Evolutionary conservation across 2,797 vertebrate genomes (phyloP).

Genomic region (Helostoma temminkii): DNA sequence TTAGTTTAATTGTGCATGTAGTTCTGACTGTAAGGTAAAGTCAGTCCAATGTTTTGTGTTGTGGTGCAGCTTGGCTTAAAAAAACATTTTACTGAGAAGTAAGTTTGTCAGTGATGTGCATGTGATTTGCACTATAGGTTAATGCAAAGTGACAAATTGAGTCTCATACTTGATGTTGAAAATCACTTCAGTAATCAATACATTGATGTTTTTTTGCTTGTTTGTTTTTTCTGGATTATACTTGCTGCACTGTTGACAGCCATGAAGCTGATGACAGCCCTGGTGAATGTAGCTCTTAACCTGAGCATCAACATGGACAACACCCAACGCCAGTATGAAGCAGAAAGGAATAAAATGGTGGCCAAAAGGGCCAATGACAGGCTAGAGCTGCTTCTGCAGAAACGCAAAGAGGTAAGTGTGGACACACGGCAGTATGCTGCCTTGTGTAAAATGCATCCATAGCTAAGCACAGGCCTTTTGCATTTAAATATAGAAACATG

Average conservation of each 20-base stretch:
- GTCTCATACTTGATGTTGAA: too few species aligned
- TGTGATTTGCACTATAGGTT: neutral
- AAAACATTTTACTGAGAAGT: neutral
- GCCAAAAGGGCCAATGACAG: conserved; percentile 97
- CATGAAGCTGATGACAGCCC: conserved; percentile 99
- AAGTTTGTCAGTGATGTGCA: neutral
- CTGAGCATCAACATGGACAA: conserved; percentile 99
- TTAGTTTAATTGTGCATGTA: neutral
- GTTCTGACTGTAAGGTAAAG: neutral
- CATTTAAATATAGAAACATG: neutral
- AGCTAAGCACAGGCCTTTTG: neutral
- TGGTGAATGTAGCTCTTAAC: conserved; percentile 99
- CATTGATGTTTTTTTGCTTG: neutral
- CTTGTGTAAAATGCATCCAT: neutral
- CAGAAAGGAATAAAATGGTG: conserved; percentile 97
- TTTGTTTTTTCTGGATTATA: neutral
- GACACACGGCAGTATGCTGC: neutral
- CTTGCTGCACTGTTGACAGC: conserved; percentile 79
- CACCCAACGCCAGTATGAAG: conserved; percentile 97
- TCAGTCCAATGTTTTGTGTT: neutral
- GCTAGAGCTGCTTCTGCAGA: conserved; percentile 95
- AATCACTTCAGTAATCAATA: neutral
- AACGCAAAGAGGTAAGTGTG: conserved; percentile 94
- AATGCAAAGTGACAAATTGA: too few species aligned
- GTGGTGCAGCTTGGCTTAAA: neutral